Base-by-base conservation (phyloP, 2,797 vertebrate genomes). In the Crocidura indochinensis region DNA sequence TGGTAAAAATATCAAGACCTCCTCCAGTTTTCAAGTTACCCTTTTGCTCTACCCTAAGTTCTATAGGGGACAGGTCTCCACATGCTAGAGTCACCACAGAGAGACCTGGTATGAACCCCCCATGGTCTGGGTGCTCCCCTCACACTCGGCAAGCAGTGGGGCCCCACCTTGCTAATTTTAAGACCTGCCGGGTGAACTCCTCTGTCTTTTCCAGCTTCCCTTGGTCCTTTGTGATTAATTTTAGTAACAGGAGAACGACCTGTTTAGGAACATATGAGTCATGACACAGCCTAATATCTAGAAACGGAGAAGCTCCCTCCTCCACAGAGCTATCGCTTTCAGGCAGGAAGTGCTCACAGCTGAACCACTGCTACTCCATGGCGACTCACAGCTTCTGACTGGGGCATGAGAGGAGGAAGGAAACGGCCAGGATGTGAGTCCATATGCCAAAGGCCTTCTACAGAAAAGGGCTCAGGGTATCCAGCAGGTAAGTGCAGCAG, bases 191-290 rank as follows among this genome's bases (percentile, higher is more conserved):
- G 89, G 68, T 88, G 72, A 90, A 95, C 80, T 84, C 64, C 87
- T 82, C 83, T 84, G 64, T 69, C 79, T 84, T 80, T 76, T 83
- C 92, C 87, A 94, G 84, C 79, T 53, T 89, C 88, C 65, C 73
- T 38, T 95, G 90, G 86, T 93, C 90, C 94, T 96, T 94, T 75
- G 87, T 94, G 95, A 92, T 95, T 93, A 95, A 95, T 95, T 95
- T 95, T 94, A 95, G 90, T 92, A 93, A 91, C 29, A 9, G 73
- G 88, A 88, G 90, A 94, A 93, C 6, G 38, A 94, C 88, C 93
- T 93, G 91, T 83, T 96, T 95, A 92, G 92, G 95, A 91, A 93
- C 90, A 96, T 95, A 94, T 96, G 95, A 96, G 91, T 96, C 95
- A 95, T 64, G 71, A 90, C 92, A 90, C 92, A 94, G 87, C 67